Evolutionary conservation across 1,140 invertebrate genomes (phyloP), one percentile per base, ranked within the genome.

Genomic region (Ceratitis capitata): DNA sequence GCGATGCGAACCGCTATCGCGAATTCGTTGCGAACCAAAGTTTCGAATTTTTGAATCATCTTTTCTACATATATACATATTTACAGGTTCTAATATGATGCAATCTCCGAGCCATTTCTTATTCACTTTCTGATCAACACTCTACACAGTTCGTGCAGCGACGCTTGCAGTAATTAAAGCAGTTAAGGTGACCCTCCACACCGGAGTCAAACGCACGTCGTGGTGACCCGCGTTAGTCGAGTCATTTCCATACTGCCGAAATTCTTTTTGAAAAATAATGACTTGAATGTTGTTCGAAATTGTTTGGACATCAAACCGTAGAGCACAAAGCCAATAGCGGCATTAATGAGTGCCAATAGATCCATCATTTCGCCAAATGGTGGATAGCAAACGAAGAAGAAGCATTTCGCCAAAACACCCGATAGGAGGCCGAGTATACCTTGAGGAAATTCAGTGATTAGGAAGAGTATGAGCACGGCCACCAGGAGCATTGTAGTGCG

Each of bases 261-360:
- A 85, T 87, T 93, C 86, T 89, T 93, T 89, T 93, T 93, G 85
- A 92, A 89, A 87, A 98, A 96, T 49, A 98, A 89, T 85, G 95
- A 94, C 3, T 95, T 94, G 89, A 98, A 98, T 1, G 97, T 98
- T 64, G 95, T 94, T 16, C 98, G 93, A 91, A 99, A 99, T 93
- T 98, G 97, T 69, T 96, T 94, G 56, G 96, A 98, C 98, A 99
- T 99, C 39, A 96, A 95, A 87, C 98, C 98, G 90, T 99, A 99
- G 7, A 99, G 93, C 58, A 99, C 95, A 90, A 99, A 99, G 90
- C 98, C 98, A 58, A 99, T 96, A 9, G 97, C 96, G 7, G 97
- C 97, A 92, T 99, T 99, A 83, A 99, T 92, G 5, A 99, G 92
- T 0, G 98, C 98, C 83, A 98, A 92, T 26, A 98, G 94, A 90